A percentile compares a stretch with the other conserved stretches of the same genome.
phyloP scores from a whole-genome alignment of 1,140 invertebrate genomes.

The Pachypsylla venusta region DNA sequence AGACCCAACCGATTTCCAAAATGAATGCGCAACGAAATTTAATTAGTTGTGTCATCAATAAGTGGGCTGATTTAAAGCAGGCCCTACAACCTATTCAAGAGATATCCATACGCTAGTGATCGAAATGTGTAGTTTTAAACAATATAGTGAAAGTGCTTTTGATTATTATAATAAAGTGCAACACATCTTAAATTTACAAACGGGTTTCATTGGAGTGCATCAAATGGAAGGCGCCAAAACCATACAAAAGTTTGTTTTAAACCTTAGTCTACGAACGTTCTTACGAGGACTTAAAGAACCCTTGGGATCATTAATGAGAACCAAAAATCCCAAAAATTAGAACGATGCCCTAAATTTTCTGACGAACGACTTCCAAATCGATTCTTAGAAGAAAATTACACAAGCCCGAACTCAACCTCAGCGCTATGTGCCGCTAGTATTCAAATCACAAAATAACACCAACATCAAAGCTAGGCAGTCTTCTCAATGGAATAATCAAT shows the following conservation, averaged over 20 bases:
- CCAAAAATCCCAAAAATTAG: neutral
- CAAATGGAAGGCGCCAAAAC: too few species aligned
- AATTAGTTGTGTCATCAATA: neutral
- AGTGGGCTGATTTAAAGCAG: neutral
- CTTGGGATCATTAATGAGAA: neutral
- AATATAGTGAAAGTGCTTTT: neutral
- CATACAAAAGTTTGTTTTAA: neutral
- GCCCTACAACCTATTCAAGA: neutral
- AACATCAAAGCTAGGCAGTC: too few species aligned
- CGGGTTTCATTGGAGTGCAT: neutral
- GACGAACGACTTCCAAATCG: neutral
- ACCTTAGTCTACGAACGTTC: neutral
- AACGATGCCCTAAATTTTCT: neutral
- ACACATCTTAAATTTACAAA: neutral
- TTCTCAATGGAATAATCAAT: too few species aligned
- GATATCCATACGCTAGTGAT: neutral
- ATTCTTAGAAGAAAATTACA: too few species aligned
- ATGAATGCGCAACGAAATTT: neutral
- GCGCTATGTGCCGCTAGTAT: too few species aligned
- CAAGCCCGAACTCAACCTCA: too few species aligned
- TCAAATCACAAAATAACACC: too few species aligned
- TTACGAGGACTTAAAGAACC: neutral
- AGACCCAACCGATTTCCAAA: conserved; percentile 1
- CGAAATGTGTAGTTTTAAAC: conserved; percentile 5
- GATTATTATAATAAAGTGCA: neutral